phyloP scores from a whole-genome alignment of 1,140 invertebrate species.

The Penaeus indicus region DNA sequence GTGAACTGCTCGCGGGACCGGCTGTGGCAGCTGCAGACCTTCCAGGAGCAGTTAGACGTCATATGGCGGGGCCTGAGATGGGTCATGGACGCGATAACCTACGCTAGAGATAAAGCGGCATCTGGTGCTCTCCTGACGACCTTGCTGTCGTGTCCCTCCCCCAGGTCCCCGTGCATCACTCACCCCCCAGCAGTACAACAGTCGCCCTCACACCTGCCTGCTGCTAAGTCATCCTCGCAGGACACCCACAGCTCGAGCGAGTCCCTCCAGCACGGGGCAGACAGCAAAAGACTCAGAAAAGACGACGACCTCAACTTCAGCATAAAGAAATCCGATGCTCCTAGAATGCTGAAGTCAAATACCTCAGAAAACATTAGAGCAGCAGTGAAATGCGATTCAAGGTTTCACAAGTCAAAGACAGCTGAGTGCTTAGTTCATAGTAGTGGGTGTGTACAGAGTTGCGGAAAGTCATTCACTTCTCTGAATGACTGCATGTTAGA shows the following conservation, averaged over 20 bases:
- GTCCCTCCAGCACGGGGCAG: conserved; percentile 57
- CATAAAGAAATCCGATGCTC: conserved; percentile 55
- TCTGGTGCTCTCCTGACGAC: conserved; percentile 56
- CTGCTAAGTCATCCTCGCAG: conserved; percentile 41
- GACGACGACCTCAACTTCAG: conserved; percentile 53
- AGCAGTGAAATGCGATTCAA: conserved; percentile 55
- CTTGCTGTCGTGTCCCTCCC: conserved; percentile 64
- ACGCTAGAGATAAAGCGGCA: conserved; percentile 83
- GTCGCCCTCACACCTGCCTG: conserved; percentile 38
- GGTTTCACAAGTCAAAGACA: conserved; percentile 65
- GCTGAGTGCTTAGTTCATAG: conserved; percentile 61
- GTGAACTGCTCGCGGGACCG: conserved; percentile 87
- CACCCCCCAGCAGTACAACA: conserved; percentile 46
- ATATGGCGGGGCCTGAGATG: conserved; percentile 94
- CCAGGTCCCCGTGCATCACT: conserved; percentile 56
- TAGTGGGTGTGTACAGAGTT: conserved; percentile 54
- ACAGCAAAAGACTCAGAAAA: conserved; percentile 65
- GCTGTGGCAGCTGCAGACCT: conserved; percentile 83
- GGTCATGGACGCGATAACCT: conserved; percentile 94
- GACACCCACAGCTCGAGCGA: conserved; percentile 61
- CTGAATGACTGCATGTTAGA: conserved; percentile 52
- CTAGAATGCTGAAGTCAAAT: conserved; percentile 65
- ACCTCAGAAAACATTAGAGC: conserved; percentile 65
- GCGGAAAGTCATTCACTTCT: conserved; percentile 52
- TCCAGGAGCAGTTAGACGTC: conserved; percentile 84